Evolutionary conservation across 2,113 vertebrate species (phyloP), one percentile per base, ranked within the genome.

Genomic region (Dendrocopos noguchii): DNA sequence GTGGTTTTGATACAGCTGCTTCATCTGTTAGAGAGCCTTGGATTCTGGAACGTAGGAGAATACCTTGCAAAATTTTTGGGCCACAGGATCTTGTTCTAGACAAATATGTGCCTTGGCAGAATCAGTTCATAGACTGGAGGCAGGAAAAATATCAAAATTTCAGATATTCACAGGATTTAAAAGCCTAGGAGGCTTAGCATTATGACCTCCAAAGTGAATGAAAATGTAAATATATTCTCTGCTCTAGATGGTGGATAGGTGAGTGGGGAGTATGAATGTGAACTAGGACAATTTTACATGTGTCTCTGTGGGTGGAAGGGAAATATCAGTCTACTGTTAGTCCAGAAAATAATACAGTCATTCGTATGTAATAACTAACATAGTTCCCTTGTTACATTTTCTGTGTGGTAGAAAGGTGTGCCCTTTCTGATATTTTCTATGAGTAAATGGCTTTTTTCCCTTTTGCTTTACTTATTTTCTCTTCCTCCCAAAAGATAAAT

Each of bases 401-500:
- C 22, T 21, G 2, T 29, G 21, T 24, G 64, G 21, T 14, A 80
- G 15, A 75, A 18, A 70, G 80, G 7, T 29, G 7, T 47, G 59
- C 0, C 3, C 3, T 87, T 88, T 64, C 63, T 74, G 10, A n/a
- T 60, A 60, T 80, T 84, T 83, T 77, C 21, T 71, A 18, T 44
- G 14, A 72, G 29, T 44, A 77, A 28, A n/a, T 2, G 4, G 1
- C 9, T 87, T 91, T 87, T 91, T 90, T 59, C 18, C 15, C 15
- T 92, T 78, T 82, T 47, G 25, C 11, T 70, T 82, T 59, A 64
- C 46, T 87, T 65, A 6, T 21, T 56, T 87, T 83, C 42, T 57
- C n/a, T 75, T 83, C 57, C 27, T 94, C 29, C 36, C 44, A 29
- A 61, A 90, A 88, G 50, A 74, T 33, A 90, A 90, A 88, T 76